Evolutionary conservation across 2,797 vertebrate species (phyloP), one percentile per base, ranked within the genome.

Genomic region (Pteronotus mesoamericanus): DNA sequence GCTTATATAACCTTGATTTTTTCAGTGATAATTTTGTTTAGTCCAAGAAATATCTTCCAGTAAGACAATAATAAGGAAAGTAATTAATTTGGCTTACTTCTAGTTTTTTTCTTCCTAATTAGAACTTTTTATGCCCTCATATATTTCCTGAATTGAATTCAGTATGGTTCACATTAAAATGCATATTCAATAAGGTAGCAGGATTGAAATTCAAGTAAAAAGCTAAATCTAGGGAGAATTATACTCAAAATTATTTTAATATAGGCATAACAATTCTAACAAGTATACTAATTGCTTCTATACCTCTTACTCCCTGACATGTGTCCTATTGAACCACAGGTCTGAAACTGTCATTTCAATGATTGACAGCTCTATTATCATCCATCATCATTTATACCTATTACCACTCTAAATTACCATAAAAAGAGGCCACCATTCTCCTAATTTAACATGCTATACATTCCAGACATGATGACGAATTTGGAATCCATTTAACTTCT

Each of bases 1-100:
- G 83, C 48, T 85, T 83, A 51, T 39, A 83, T 71, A 96, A 66
- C 57, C 51, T 96, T 96, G 61, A 55, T 46, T 96, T 97, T 97
- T 95, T 85, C 77, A 95, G 55, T 80, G 53, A 79, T 78, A 32
- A 59, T 53, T 91, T 83, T 91, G 9, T 92, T 80, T 89, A 55
- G 18, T 78, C 42, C 44, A 79, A 85, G 24, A 86, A 66, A 55
- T 85, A 74, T 26, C 5, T 84, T 48, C 44, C 39, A 48, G 24
- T 77, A 78, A 78, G 24, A 95, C 92, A 92, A 92, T 44, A 92
- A 74, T 75, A 89, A 64, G 78, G n/a, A 19, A 86, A 86, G 3
- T 91, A 75, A 86, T 68, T 89, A 26, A 57, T 84, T 89, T 61
- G 34, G 12, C 4, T 94, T 91, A 86, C 3, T 24, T 85, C 86